Conservation (phyloP, 2,888 invertebrate species). For the Acanthacorydalis orientalis region DNA sequence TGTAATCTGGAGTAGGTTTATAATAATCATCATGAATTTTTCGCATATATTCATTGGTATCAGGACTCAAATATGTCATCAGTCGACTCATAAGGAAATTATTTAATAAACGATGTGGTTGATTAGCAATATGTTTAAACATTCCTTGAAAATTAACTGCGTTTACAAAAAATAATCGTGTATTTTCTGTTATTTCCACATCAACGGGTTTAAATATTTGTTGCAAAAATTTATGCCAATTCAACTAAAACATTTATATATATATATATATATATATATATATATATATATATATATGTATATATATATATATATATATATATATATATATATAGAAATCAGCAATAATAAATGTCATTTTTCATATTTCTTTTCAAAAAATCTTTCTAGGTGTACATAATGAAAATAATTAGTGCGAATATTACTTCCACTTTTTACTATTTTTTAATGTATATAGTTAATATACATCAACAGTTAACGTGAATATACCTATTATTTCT, state of each 20-base stretch:
- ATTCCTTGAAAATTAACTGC: conserved; percentile 1
- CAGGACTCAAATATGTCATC: conserved; percentile 21
- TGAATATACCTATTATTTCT: no score
- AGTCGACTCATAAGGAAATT: conserved; percentile 22
- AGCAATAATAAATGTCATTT: no score
- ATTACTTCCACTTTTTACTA: no score
- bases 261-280: no score
- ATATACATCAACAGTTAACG: no score
- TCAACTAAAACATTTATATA: conserved; percentile 15
- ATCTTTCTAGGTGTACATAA: no score
- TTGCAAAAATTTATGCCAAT: conserved; percentile 23
- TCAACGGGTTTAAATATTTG: conserved; percentile 17
- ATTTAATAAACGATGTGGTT: conserved; percentile 14
- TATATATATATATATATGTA: no score
- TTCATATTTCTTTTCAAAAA: no score
- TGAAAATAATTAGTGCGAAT: no score
- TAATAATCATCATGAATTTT: conserved; percentile 16
- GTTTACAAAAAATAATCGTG: conserved; percentile 13
- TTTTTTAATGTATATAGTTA: no score
- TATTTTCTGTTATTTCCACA: conserved; percentile 15
- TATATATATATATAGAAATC: no score
- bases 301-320: no score
- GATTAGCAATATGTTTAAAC: background rate
- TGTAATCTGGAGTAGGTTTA: background rate
- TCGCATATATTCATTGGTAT: conserved; percentile 19